These are phyloP conservation scores for Cherax destructor DNA, from an alignment of 1,140 invertebrate genomes.

Conservation along the genomic window DNA sequence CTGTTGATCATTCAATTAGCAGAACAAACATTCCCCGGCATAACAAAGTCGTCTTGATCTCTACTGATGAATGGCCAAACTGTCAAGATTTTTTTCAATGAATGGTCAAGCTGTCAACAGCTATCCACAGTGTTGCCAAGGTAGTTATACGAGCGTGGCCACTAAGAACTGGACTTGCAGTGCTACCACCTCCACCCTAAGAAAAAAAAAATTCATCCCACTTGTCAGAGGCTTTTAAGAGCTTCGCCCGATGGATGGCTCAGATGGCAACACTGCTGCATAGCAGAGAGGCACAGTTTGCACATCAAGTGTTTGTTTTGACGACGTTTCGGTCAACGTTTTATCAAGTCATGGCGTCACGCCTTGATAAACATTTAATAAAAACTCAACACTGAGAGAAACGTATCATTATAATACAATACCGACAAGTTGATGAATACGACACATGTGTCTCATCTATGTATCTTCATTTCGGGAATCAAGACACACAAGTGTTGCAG, in stretches of 20 bases:
- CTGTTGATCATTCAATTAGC: conserved; percentile 69
- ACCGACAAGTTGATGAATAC: no score
- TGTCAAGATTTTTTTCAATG: conserved; percentile 54
- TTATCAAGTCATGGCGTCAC: no score
- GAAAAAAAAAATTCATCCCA: background rate
- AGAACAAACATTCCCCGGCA: conserved; percentile 64
- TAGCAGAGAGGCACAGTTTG: no score
- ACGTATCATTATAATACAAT: no score
- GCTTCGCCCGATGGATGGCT: conserved; percentile 24
- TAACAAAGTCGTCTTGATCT: conserved; percentile 60
- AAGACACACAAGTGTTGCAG: no score
- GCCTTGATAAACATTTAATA: no score
- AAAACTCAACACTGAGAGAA: no score
- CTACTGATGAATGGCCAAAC: conserved; percentile 59
- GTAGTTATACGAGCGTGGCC: background rate
- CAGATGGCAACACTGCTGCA: background rate
- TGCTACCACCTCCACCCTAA: background rate
- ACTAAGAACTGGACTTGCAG: background rate
- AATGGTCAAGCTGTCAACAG: conserved; percentile 31
- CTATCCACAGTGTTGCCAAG: background rate
- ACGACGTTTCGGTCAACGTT: no score
- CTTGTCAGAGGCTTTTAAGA: conserved; percentile 43
- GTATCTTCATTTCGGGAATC: no score
- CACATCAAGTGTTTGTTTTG: no score
- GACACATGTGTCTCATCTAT: no score